Base-by-base conservation (phyloP, 2,888 invertebrate genomes). In the Automeris io region DNA sequence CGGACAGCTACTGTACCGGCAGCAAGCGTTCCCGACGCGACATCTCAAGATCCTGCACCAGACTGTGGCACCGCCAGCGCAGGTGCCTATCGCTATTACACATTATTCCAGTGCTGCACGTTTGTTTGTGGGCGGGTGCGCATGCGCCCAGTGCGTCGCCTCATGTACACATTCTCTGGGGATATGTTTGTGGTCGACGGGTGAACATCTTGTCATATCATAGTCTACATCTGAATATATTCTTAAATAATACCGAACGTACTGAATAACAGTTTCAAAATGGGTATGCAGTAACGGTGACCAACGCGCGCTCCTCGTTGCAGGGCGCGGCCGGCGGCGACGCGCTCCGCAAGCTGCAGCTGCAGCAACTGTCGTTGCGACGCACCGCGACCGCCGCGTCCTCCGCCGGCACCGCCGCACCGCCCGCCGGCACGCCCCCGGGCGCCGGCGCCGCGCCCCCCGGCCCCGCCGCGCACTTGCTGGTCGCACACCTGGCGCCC, bases 1-100 rank as follows among this genome's bases (percentile, higher is more conserved):
- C 87, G 47, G 85, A 77, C 51, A 82, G 38, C 90, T 91, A 55
- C 83, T 91, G 55, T 90, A 91, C 50, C 86, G 91, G n/a, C 92
- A 91, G 59, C 90, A 90, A 54, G 61, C 78, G 51, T 79, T 65
- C 58, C 80, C 75, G 50, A 73, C 78, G 53, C 72, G 70, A 46
- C 89, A 62, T 68, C 88, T 64, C 67, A 89, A 76, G 73, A 88
- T 74, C 59, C 71, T 71, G 56, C 88, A 64, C 44, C 78, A 78
- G 54, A 34, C 39, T 9, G 29, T 35, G 5, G 69, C 42, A 39
- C 72, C 61, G 0, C 57, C 70, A 35, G 47, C 64, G 2, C 73
- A 70, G 62, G 68, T 54, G 7, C 18, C 5, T 5, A 12, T 12
- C 9, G 9, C 29, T 7, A 26, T 9, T 26, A 26, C 9, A 6